These are phyloP conservation scores for Ageneiosus marmoratus DNA, from an alignment of 2,113 vertebrate species.

Conservation along the genomic window DNA sequence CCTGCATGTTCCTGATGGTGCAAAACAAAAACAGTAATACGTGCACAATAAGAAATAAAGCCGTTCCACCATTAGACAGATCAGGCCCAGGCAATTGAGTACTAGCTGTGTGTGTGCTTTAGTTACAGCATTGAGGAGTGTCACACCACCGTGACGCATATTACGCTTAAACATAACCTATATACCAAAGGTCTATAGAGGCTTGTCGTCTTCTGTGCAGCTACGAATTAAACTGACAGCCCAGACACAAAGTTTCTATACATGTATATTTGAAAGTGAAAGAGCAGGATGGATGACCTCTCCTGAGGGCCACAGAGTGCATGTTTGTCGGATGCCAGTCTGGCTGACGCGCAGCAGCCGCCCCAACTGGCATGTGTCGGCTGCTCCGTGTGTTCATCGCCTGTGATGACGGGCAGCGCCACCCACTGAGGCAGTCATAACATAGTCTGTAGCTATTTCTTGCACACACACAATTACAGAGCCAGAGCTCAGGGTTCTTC, in stretches of 20 bases:
- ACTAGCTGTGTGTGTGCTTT: not conserved
- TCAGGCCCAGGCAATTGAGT: not conserved
- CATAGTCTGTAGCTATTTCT: conserved; percentile 10
- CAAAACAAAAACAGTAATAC: not conserved
- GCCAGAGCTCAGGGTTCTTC: conserved; percentile 36
- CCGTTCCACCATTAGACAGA: not conserved
- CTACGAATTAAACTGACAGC: not conserved
- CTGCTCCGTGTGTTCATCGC: not conserved
- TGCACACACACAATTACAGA: conserved; percentile 16
- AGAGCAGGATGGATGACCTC: not conserved
- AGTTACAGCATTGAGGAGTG: not conserved
- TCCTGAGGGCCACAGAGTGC: not conserved
- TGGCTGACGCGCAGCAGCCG: not conserved
- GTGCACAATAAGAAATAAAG: not conserved
- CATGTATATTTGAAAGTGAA: not conserved
- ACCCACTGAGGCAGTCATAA: conserved; percentile 8
- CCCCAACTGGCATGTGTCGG: not conserved
- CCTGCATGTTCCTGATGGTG: no score
- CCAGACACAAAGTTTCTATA: not conserved
- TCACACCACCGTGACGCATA: not conserved
- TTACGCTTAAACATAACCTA: not conserved
- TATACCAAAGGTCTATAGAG: not conserved
- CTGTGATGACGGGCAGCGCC: conserved; percentile 3
- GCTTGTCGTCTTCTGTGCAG: not conserved
- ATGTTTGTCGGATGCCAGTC: not conserved